phyloP scores from a whole-genome alignment of 2,888 invertebrate species.

The Cephus pulcher region DNA sequence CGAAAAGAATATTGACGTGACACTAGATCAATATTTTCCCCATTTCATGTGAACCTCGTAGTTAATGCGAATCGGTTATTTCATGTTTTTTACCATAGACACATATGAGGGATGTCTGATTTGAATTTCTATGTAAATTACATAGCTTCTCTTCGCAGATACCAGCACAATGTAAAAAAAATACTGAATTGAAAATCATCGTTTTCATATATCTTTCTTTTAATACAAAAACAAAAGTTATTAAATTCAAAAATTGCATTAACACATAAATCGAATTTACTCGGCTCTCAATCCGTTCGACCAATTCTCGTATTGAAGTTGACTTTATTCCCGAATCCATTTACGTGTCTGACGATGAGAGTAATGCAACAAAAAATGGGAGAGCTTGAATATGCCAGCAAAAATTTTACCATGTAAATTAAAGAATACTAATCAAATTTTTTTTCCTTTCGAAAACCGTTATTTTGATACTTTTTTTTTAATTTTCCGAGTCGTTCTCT shows the following conservation, averaged over 20 bases:
- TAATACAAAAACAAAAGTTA: neutral
- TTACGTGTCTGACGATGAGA: neutral
- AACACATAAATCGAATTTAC: neutral
- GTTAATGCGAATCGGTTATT: neutral
- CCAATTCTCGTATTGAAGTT: neutral
- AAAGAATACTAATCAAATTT: slow-evolving; percentile 2
- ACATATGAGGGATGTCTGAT: neutral
- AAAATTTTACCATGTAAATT: slow-evolving; percentile 5
- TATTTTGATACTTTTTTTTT: slow-evolving; percentile 6
- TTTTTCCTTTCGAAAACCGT: neutral
- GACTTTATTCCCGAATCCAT: neutral
- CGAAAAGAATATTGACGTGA: neutral
- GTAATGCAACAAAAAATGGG: neutral
- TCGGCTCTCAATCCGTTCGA: neutral
- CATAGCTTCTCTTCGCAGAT: neutral
- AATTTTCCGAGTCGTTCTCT: neutral
- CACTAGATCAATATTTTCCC: neutral
- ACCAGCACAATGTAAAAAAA: neutral
- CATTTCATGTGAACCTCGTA: neutral
- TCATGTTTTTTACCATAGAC: neutral
- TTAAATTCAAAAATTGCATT: neutral
- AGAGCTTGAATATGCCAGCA: neutral
- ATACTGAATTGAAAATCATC: neutral
- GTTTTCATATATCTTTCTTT: neutral
- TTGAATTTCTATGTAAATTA: neutral